phyloP scores from a whole-genome alignment of 2,888 invertebrate species.

The Tetranychus piercei region DNA sequence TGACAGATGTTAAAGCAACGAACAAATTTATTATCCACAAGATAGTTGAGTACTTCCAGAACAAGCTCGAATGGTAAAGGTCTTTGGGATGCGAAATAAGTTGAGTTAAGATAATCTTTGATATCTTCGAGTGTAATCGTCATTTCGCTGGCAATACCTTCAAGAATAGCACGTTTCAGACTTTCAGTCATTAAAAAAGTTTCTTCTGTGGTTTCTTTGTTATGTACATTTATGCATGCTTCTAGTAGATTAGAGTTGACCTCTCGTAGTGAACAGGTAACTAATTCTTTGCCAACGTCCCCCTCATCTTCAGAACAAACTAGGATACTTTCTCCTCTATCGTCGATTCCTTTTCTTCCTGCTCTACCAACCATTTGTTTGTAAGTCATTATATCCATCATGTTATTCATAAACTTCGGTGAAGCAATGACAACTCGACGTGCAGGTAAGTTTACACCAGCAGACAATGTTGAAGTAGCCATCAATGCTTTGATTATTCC shows the following conservation, averaged over 20 bases:
- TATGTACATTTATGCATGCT: too few species aligned
- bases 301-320: conserved; percentile 44
- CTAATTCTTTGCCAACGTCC: conserved; percentile 47
- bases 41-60: neutral
- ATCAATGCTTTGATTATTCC: conserved; percentile 56
- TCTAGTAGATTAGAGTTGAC: too few species aligned
- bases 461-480: conserved; percentile 87
- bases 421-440: conserved; percentile 76
- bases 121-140: conserved; percentile 53
- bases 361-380: conserved; percentile 95
- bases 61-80: neutral
- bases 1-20: neutral
- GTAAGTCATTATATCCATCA: conserved; percentile 64
- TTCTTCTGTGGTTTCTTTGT: too few species aligned
- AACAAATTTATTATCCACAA: neutral
- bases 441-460: conserved; percentile 89
- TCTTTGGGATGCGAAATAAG: neutral
- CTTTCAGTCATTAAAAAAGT: neutral
- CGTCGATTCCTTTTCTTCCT: conserved; percentile 67
- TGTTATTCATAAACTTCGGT: conserved; percentile 50
- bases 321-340: conserved; percentile 68
- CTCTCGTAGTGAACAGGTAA: too few species aligned
- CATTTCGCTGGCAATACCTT: conserved; percentile 67
- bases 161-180: conserved; percentile 35
- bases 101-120: conserved; percentile 42